A percentile compares a stretch with the other conserved stretches of the same genome.
Conservation (phyloP, 2,888 invertebrate genomes). For the Ophion slaviceki region DNA sequence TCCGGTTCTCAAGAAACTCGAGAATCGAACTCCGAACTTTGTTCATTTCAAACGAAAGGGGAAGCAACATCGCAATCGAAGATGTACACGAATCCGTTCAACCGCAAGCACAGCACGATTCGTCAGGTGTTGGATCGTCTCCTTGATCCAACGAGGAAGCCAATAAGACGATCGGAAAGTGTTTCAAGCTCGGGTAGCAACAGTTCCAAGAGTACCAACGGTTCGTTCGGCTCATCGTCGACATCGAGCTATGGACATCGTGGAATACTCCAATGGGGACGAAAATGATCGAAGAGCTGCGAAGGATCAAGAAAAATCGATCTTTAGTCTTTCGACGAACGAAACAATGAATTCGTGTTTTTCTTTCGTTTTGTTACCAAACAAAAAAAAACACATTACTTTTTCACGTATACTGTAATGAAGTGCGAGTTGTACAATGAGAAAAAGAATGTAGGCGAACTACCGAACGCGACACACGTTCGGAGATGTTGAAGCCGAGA, state of each 20-base stretch:
- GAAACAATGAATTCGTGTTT: constrained; percentile 42
- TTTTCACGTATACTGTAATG: constrained; percentile 20
- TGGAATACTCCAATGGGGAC: constrained; percentile 77
- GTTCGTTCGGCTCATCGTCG: constrained; percentile 71
- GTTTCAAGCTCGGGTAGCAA: constrained; percentile 78
- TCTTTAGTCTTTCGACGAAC: constrained; percentile 50
- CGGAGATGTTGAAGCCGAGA: neutral
- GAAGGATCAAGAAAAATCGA: neutral
- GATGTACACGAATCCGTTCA: constrained; percentile 90
- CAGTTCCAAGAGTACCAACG: constrained; percentile 76
- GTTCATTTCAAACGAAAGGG: neutral
- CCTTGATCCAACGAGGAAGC: constrained; percentile 84
- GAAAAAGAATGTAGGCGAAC: neutral
- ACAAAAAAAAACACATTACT: neutral
- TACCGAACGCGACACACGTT: neutral
- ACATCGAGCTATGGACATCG: constrained; percentile 68
- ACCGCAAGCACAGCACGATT: constrained; percentile 88
- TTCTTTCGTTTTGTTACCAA: constrained; percentile 25
- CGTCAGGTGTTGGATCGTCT: constrained; percentile 88
- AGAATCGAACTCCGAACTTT: neutral
- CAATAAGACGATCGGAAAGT: constrained; percentile 79
- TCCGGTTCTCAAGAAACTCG: constrained; percentile 9
- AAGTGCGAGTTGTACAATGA: constrained; percentile 17
- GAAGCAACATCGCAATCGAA: constrained; percentile 67
- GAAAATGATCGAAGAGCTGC: constrained; percentile 73